These are phyloP conservation scores for Macroteleia sp. DNA, from an alignment of 2,888 invertebrate species.

Conservation along the genomic window DNA sequence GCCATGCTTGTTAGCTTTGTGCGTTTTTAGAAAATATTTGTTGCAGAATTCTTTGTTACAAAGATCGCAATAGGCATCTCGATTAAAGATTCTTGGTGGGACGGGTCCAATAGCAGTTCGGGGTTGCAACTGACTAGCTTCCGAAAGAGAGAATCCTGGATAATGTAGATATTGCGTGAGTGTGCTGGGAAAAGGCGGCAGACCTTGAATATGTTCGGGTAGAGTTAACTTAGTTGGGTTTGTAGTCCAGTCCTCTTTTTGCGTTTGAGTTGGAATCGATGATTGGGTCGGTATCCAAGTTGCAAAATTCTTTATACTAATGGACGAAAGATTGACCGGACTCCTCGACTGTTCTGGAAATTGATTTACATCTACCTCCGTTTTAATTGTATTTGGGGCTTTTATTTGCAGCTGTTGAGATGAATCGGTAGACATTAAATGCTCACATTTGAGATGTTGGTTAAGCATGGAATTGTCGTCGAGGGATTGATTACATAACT, in stretches of 20 bases:
- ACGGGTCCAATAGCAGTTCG: conserved; percentile 85
- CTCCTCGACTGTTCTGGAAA: conserved; percentile 75
- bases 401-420: conserved; percentile 46
- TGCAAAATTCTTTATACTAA: conserved; percentile 80
- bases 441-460: conserved; percentile 78
- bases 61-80: conserved; percentile 97
- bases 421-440: conserved; percentile 66
- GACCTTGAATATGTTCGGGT: conserved; percentile 73
- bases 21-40: conserved; percentile 98
- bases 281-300: conserved; percentile 75
- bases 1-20: conserved; percentile 98
- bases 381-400: conserved; percentile 53
- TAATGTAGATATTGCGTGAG: conserved; percentile 83
- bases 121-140: conserved; percentile 79
- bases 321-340: conserved; percentile 78
- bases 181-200: conserved; percentile 75
- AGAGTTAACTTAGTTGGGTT: conserved; percentile 33
- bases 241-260: conserved; percentile 67
- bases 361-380: conserved; percentile 71
- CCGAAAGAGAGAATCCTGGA: conserved; percentile 85
- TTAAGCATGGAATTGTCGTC: conserved; percentile 74
- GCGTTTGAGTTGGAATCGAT: conserved; percentile 67
- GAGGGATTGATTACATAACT: conserved; percentile 78
- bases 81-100: conserved; percentile 92
- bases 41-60: conserved; percentile 99